Evolutionary conservation across 30 jellyfish, hydroid and myxozoan species (phyloP).

Genomic region (Chrysaora quinquecirrha): DNA sequence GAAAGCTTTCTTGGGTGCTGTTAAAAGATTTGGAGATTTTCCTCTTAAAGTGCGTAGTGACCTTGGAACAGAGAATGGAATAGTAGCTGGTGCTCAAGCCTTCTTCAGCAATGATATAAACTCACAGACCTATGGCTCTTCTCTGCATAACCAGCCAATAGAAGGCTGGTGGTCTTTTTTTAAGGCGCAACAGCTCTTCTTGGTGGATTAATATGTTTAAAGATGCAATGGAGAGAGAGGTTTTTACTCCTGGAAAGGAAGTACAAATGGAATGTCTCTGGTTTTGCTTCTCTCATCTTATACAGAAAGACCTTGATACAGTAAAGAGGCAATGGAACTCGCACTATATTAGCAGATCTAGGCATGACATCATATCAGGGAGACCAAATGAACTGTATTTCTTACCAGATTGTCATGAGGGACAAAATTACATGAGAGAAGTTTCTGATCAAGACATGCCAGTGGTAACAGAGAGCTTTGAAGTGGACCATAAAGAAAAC

Average conservation of each 20-base stretch:
- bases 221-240: constrained; percentile 1
- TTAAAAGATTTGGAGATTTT: constrained; percentile 30
- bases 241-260: neutral
- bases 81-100: constrained; percentile 59
- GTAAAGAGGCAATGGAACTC: constrained; percentile 25
- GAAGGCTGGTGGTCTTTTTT: constrained; percentile 50
- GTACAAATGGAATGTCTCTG: constrained; percentile 22
- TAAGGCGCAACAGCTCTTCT: neutral
- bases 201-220: neutral
- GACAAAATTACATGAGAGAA: neutral
- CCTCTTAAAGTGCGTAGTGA: constrained; percentile 67
- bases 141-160: constrained; percentile 70
- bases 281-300: neutral
- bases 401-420: constrained; percentile 16
- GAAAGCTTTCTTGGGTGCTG: constrained; percentile 22
- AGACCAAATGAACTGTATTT: constrained; percentile 23
- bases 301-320: constrained; percentile 6
- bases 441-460: constrained; percentile 5
- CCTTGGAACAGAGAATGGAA: constrained; percentile 76
- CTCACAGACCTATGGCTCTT: constrained; percentile 48
- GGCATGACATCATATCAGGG: constrained; percentile 25
- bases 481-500: neutral
- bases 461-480: neutral
- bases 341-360: constrained; percentile 17
- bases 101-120: constrained; percentile 46